These are phyloP conservation scores for Cepaea nemoralis DNA, from an alignment of 1,140 invertebrate genomes.

Conservation along the genomic window DNA sequence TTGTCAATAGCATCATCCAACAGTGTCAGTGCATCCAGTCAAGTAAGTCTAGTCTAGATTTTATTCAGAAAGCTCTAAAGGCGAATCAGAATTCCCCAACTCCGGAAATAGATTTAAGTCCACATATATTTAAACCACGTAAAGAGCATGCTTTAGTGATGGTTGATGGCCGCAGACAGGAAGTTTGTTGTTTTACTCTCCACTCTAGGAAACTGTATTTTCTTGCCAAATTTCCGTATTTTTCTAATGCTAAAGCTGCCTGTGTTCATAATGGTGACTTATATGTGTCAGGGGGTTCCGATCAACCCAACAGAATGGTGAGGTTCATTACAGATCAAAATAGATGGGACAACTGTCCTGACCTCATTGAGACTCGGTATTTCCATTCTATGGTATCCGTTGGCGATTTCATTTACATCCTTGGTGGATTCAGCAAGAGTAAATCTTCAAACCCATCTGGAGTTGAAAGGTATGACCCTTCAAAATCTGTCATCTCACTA, in stretches of 20 bases:
- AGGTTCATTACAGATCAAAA: constrained; percentile 45
- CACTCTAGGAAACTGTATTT: constrained; percentile 44
- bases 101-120: neutral
- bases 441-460: constrained; percentile 20
- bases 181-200: constrained; percentile 47
- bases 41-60: constrained; percentile 21
- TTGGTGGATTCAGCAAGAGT: constrained; percentile 42
- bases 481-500: constrained; percentile 16
- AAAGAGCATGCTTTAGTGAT: constrained; percentile 47
- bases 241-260: constrained; percentile 46
- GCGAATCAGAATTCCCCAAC: constrained; percentile 20
- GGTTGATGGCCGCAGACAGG: constrained; percentile 46
- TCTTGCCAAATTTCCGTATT: constrained; percentile 50
- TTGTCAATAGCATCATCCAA: constrained; percentile 24
- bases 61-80: constrained; percentile 39
- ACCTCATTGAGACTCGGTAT: constrained; percentile 39
- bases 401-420: constrained; percentile 31
- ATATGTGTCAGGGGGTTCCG: constrained; percentile 42
- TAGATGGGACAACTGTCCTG: constrained; percentile 42
- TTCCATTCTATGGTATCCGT: constrained; percentile 47
- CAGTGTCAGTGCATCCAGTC: constrained; percentile 17
- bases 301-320: constrained; percentile 41
- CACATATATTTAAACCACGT: constrained; percentile 29
- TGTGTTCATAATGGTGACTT: constrained; percentile 47
- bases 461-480: constrained; percentile 46